Evolutionary conservation across 2,797 vertebrate species (phyloP), one percentile per base, ranked within the genome.

Genomic region (Parauchenoglanis ngamensis): DNA sequence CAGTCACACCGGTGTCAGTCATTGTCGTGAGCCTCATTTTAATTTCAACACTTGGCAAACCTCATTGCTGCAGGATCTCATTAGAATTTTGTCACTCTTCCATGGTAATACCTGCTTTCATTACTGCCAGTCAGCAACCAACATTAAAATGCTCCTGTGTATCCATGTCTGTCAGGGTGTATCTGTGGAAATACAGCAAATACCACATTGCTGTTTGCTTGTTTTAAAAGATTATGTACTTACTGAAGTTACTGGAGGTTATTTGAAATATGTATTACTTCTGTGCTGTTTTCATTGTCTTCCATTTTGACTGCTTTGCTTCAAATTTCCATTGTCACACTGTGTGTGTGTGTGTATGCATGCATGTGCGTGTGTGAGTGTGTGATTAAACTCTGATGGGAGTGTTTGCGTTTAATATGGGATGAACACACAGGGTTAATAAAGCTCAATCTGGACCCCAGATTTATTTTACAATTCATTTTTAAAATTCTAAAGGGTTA

Each of bases 371-470:
- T 25, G 56, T 40, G 77, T 79, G 77, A 35, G 54, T 40, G 31
- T 80, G 78, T 44, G 7, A 40, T 44, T 44, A 31, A 25, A 13
- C 78, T 23, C 21, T 25, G 56, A 28, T 56, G n/a, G 52, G 92
- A 92, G 90, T 91, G 91, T 91, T 92, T 88, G 63, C 44, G 82
- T 86, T 87, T 93, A 95, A 95, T 95, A 93, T 94, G 94, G 95
- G 95, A 94, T 92, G 88, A 90, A 93, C 92, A 92, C 91, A 67
- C 56, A 84, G 86, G 83, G 77, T 84, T 86, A 75, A 84, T 54
- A 84, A 82, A 82, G 76, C 81, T 23, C 56, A 75, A 44, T 44
- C 54, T 6, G 15, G 49, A 23, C 4, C 10, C 0, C 0, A 40
- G 25, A 56, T 25, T 84, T 35, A 40, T 23, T 57, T 84, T 73